Percentiles rank a stretch among this genome's conserved stretches.
Evolutionary conservation across 2,888 invertebrate species (phyloP).

Genomic region (Aspidiotus rigidus): DNA sequence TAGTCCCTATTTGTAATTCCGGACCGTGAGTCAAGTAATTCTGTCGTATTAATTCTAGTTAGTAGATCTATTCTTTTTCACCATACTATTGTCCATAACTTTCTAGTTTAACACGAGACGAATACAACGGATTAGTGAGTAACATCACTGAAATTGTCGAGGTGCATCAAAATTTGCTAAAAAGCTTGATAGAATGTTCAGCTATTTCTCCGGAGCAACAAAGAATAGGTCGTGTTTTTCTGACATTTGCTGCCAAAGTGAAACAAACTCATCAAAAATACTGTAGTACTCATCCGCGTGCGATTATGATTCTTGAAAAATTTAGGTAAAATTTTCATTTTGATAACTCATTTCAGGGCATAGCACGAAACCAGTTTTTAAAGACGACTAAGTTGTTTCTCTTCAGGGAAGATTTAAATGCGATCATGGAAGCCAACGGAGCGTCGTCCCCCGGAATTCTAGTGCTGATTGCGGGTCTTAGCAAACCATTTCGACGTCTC

Average conservation of each 20-base stretch:
- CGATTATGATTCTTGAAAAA: conserved; percentile 85
- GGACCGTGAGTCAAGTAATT: conserved; percentile 61
- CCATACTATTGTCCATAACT: neutral
- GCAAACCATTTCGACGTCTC: conserved; percentile 87
- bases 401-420: conserved; percentile 67
- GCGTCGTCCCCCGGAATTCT: conserved; percentile 78
- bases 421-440: conserved; percentile 80
- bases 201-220: conserved; percentile 63
- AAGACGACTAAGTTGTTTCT: conserved; percentile 8
- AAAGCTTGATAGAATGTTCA: conserved; percentile 69
- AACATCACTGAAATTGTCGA: conserved; percentile 81
- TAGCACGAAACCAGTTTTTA: neutral
- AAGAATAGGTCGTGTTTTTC: conserved; percentile 81
- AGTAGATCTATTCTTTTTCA: conserved; percentile 3
- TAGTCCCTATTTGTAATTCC: conserved; percentile 76
- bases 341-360: neutral
- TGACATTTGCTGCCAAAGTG: conserved; percentile 71
- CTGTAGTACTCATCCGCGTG: conserved; percentile 87
- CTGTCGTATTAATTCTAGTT: neutral
- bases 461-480: conserved; percentile 82
- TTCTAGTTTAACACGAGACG: conserved; percentile 68
- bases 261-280: conserved; percentile 79
- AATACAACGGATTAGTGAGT: conserved; percentile 76
- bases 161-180: conserved; percentile 71
- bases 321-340: conserved; percentile 59